Percentiles rank a stretch among this genome's conserved stretches.
Evolutionary conservation across 1,140 invertebrate species (phyloP).

Genomic region (Samia ricini): DNA sequence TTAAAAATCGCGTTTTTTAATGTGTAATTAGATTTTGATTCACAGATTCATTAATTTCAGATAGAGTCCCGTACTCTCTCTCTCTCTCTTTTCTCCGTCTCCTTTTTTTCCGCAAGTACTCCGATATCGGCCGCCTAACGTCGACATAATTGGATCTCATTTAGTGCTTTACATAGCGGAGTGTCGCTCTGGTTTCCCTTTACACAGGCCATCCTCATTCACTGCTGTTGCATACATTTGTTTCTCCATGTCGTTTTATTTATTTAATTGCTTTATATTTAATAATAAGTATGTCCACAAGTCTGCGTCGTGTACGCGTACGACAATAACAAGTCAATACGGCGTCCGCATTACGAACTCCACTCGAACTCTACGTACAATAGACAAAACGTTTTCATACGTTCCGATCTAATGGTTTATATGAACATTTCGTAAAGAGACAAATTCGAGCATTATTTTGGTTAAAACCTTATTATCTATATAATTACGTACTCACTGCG

Average conservation of each 20-base stretch:
- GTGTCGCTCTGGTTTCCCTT: slow-evolving; percentile 7
- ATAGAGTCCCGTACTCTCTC: slow-evolving; percentile 8
- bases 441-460: too few species aligned
- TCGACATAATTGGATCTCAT: slow-evolving; percentile 22
- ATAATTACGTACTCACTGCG: too few species aligned
- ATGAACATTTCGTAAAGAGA: too few species aligned
- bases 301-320: background rate
- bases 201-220: slow-evolving; percentile 27
- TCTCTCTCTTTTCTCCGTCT: too few species aligned
- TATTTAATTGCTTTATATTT: background rate
- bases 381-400: too few species aligned
- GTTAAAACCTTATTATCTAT: too few species aligned
- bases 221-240: slow-evolving; percentile 8
- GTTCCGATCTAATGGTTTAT: too few species aligned
- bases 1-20: background rate
- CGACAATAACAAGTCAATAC: background rate
- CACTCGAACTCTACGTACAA: too few species aligned
- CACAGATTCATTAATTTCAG: background rate
- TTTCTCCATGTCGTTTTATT: background rate
- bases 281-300: background rate
- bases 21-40: background rate
- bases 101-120: too few species aligned
- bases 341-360: background rate
- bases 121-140: background rate
- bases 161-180: slow-evolving; percentile 18